Evolutionary conservation across 1,140 invertebrate species (phyloP).

Genomic region (Micrasema minimum): DNA sequence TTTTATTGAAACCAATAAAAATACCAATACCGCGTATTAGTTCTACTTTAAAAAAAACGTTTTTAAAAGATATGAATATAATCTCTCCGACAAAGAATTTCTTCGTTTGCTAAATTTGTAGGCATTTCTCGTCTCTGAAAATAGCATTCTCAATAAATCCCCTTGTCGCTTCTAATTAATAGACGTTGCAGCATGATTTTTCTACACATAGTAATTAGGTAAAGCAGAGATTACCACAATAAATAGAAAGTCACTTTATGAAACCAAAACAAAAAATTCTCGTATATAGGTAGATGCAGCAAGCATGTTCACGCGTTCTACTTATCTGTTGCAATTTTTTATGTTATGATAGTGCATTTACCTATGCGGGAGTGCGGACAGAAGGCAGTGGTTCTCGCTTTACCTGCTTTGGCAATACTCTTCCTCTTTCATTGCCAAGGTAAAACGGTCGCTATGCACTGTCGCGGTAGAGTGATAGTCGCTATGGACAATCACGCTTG

Average conservation of each 20-base stretch:
- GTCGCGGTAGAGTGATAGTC: neutral
- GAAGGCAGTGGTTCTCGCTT: neutral
- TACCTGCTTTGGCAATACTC: constrained; percentile 29
- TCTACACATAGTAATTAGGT: no score
- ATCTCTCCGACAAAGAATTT: no score
- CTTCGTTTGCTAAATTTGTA: no score
- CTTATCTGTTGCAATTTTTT: constrained; percentile 37
- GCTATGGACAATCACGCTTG: neutral
- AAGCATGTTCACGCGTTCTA: constrained; percentile 28
- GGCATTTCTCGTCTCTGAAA: no score
- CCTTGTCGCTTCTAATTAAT: no score
- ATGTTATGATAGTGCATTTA: constrained; percentile 32
- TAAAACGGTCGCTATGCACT: constrained; percentile 16
- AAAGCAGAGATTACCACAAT: neutral
- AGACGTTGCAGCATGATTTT: no score
- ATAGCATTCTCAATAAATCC: no score
- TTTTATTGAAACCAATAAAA: no score
- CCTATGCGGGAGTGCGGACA: constrained; percentile 8
- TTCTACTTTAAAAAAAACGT: no score
- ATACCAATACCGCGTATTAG: no score
- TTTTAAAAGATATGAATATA: no score
- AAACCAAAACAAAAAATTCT: constrained; percentile 13
- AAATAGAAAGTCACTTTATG: constrained; percentile 23
- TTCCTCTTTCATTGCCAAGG: constrained; percentile 30
- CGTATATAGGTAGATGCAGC: constrained; percentile 7